Evolutionary conservation across 2,888 invertebrate species (phyloP).

Genomic region (Azorinus chamasolen): DNA sequence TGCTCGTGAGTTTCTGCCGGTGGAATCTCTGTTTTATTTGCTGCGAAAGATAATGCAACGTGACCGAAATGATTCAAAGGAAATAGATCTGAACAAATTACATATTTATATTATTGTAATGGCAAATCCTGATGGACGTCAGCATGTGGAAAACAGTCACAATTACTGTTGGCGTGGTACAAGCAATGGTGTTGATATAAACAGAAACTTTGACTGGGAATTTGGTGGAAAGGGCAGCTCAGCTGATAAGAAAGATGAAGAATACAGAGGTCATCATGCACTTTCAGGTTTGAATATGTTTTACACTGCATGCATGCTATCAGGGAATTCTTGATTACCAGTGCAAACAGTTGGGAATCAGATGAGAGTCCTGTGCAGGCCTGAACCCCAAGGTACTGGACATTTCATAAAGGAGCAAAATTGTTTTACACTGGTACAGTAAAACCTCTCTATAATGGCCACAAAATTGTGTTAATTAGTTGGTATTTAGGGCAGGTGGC

Average conservation of each 20-base stretch:
- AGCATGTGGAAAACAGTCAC: slow-evolving; percentile 74
- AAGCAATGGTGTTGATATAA: slow-evolving; percentile 83
- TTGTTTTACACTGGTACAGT: too few species aligned
- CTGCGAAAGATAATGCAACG: slow-evolving; percentile 28
- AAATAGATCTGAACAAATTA: slow-evolving; percentile 60
- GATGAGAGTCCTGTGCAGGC: too few species aligned
- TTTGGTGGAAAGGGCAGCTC: slow-evolving; percentile 84
- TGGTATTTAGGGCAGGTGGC: too few species aligned
- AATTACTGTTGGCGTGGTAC: slow-evolving; percentile 86
- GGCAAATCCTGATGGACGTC: slow-evolving; percentile 84
- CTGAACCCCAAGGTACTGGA: too few species aligned
- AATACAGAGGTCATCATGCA: slow-evolving; percentile 80
- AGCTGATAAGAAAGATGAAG: slow-evolving; percentile 77
- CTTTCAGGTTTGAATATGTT: slow-evolving; percentile 84
- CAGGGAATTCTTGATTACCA: too few species aligned
- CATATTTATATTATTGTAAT: slow-evolving; percentile 82
- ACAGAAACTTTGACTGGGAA: slow-evolving; percentile 85
- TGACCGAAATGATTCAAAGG: slow-evolving; percentile 68
- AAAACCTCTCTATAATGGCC: too few species aligned
- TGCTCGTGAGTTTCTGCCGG: slow-evolving; percentile 84
- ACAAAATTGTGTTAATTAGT: too few species aligned
- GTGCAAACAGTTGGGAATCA: too few species aligned
- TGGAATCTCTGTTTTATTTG: slow-evolving; percentile 81
- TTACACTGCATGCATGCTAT: background rate
- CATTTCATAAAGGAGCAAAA: background rate